Evolutionary conservation across 2,113 vertebrate genomes (phyloP).

Genomic region (Ceyx cyanopectus): DNA sequence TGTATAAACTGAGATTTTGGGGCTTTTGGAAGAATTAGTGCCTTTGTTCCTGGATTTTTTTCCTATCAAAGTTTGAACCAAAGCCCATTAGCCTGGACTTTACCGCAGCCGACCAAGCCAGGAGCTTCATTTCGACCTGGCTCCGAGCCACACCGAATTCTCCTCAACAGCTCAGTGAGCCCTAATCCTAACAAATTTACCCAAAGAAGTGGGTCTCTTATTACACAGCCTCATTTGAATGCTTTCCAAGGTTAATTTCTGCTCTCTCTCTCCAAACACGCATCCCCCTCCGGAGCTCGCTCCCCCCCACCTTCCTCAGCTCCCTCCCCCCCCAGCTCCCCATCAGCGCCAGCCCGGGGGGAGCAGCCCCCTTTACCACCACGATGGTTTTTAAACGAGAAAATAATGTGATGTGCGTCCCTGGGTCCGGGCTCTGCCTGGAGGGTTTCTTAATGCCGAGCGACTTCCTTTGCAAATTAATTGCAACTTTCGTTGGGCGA

Average conservation of each 20-base stretch:
- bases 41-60: constrained; percentile 78
- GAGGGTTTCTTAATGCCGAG: constrained; percentile 50
- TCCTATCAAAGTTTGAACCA: constrained; percentile 74
- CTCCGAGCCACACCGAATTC: constrained; percentile 63
- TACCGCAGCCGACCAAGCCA: constrained; percentile 66
- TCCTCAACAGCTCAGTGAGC: constrained; percentile 75
- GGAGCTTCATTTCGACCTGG: constrained; percentile 74
- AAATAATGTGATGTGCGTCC: constrained; percentile 57
- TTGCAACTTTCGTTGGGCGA: constrained; percentile 56
- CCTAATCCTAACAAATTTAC: constrained; percentile 80
- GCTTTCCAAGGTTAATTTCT: constrained; percentile 75
- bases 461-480: constrained; percentile 69
- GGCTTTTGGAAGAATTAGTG: constrained; percentile 78
- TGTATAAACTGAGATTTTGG: constrained; percentile 77
- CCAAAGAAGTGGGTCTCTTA: constrained; percentile 75
- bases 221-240: constrained; percentile 76
- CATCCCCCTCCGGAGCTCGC: not conserved
- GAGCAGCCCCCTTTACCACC: constrained; percentile 18
- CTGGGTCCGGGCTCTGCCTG: constrained; percentile 22
- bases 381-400: constrained; percentile 63
- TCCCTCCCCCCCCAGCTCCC: not conserved
- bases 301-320: not conserved
- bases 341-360: not conserved
- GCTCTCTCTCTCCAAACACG: constrained; percentile 31
- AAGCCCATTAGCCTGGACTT: constrained; percentile 75